Percentiles rank a stretch among this genome's conserved stretches.
phyloP scores from a whole-genome alignment of 2,113 vertebrate genomes.

The Anser cygnoides region DNA sequence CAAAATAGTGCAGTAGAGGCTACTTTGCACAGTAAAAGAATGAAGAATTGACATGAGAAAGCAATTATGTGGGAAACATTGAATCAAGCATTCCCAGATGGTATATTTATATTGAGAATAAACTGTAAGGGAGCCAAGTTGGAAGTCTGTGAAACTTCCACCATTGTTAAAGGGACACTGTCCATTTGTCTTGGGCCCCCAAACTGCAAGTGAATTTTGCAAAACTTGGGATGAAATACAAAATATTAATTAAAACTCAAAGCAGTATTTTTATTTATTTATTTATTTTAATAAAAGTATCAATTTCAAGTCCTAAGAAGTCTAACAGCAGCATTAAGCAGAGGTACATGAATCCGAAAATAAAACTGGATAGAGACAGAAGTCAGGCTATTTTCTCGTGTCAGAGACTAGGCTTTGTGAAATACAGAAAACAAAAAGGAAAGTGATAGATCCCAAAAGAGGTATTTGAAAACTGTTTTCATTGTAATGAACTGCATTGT shows the following conservation, averaged over 20 bases:
- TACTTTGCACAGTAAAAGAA: conserved; percentile 27
- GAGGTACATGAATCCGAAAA: neutral
- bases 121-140: conserved; percentile 57
- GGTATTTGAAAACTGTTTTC: neutral
- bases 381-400: neutral
- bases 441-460: neutral
- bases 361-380: neutral
- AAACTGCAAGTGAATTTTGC: neutral
- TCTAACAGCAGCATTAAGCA: neutral
- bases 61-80: conserved; percentile 68
- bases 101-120: conserved; percentile 64
- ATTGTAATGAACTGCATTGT: neutral
- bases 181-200: neutral
- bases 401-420: neutral
- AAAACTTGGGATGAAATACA: neutral
- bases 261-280: neutral
- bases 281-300: neutral
- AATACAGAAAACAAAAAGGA: neutral
- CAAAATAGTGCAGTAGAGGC: neutral
- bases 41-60: conserved; percentile 58
- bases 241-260: neutral
- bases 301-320: neutral
- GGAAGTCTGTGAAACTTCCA: conserved; percentile 59
- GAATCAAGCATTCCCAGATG: conserved; percentile 66
- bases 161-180: conserved; percentile 58